phyloP scores from a whole-genome alignment of 1,140 invertebrate species.

The Drosophila nikananu region DNA sequence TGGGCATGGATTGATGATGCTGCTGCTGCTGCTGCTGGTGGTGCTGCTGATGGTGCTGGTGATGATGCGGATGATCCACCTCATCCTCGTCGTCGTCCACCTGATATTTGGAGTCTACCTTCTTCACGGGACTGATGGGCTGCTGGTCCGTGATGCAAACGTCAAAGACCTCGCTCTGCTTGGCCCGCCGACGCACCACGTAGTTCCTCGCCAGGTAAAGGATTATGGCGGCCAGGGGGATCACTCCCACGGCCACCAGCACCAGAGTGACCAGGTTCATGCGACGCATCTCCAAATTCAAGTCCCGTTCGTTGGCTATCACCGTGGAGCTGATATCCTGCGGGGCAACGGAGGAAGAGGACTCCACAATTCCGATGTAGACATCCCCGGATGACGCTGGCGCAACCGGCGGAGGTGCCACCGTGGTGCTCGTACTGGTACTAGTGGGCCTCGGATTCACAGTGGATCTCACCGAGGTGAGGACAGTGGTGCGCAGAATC shows the following conservation, averaged over 20 bases:
- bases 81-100: conserved; percentile 82
- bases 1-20: conserved; percentile 46
- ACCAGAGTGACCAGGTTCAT: conserved; percentile 87
- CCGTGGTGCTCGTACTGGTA: conserved; percentile 15
- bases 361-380: conserved; percentile 67
- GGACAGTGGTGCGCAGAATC: conserved; percentile 71
- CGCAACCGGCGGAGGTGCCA: background rate
- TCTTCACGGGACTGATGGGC: conserved; percentile 83
- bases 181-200: conserved; percentile 87
- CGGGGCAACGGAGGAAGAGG: conserved; percentile 25
- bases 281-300: conserved; percentile 86
- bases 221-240: conserved; percentile 87
- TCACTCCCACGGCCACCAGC: conserved; percentile 87
- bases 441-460: conserved; percentile 67
- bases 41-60: conserved; percentile 58
- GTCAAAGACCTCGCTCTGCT: conserved; percentile 87
- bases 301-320: conserved; percentile 81
- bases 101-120: conserved; percentile 78
- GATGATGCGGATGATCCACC: conserved; percentile 86
- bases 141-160: conserved; percentile 87
- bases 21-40: conserved; percentile 36
- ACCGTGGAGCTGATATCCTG: conserved; percentile 82
- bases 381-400: conserved; percentile 20
- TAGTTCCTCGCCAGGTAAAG: conserved; percentile 87
- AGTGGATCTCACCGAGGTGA: conserved; percentile 71